Evolutionary conservation across 2,888 invertebrate genomes (phyloP), one percentile per base, ranked within the genome.

Genomic region (Deilephila porcellus): DNA sequence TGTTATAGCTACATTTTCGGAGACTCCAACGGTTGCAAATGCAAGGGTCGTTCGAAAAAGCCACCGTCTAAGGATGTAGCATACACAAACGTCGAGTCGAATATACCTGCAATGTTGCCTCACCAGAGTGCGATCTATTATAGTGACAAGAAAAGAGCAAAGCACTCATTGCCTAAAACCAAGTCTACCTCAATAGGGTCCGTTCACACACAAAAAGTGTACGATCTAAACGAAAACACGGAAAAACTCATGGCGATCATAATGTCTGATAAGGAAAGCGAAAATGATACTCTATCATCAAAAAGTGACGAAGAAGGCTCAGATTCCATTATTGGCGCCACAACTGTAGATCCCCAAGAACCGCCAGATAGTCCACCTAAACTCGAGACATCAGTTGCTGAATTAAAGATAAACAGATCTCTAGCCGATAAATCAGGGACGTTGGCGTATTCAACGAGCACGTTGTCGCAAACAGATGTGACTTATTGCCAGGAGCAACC

Each of bases 171-270:
- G 25, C 78, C 85, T 0, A 87, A 81, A 79, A 80, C 83, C 2
- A 89, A 85, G 80, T 79, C 85, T 11, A 80, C 86, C 14, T 90
- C 90, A 4, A 72, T 84, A 4, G 85, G 85, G 1, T 88, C 91
- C 3, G 70, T 86, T 32, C 83, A 76, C 71, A 89, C 89, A 0
- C 90, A 91, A 77, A 88, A 83, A 78, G 91, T 93, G 29, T 93
- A 88, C 80, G 93, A 94, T 80, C 77, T 93, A 67, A 91, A 93
- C 74, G 92, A 93, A 60, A 91, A 93, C 71, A 85, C 85, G 1
- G 93, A 93, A 77, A 91, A 90, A 74, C 52, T 89, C 4, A 92
- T 93, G 92, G 82, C 86, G 0, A 85, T 92, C 7, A 87, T 90
- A 70, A 82, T 90, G 83, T 92, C 90, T 75, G 89, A 86, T 19